Evolutionary conservation across 2,113 vertebrate genomes (phyloP).

Genomic region (Perccottus glenii): DNA sequence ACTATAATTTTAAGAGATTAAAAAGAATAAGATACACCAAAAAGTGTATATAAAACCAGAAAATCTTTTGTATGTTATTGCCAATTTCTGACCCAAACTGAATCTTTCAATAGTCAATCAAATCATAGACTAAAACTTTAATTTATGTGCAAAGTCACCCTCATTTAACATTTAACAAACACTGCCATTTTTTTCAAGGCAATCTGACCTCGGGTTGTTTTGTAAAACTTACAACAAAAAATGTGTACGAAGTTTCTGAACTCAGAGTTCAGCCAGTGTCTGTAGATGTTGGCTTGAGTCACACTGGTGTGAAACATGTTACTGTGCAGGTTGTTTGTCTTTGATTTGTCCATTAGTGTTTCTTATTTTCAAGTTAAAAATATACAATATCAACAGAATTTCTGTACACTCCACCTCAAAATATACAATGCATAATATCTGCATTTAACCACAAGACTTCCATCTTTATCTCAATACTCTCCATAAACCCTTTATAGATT

Average conservation of each 20-base stretch:
- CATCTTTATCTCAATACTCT: slow-evolving; percentile 42
- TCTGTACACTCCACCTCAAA: slow-evolving; percentile 79
- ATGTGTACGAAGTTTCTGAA: slow-evolving; percentile 33
- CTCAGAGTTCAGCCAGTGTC: slow-evolving; percentile 40
- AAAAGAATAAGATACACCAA: slow-evolving; percentile 14
- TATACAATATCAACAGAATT: slow-evolving; percentile 94
- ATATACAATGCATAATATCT: slow-evolving; percentile 62
- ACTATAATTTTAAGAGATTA: not conserved
- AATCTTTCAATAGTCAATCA: slow-evolving; percentile 8
- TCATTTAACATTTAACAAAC: slow-evolving; percentile 33
- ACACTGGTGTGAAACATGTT: slow-evolving; percentile 42
- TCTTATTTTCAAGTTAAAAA: slow-evolving; percentile 85
- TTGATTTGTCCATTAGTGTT: slow-evolving; percentile 59
- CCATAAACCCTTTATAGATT: slow-evolving; percentile 55
- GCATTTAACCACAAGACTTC: slow-evolving; percentile 61
- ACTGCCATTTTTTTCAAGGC: slow-evolving; percentile 39
- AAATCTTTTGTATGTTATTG: not conserved
- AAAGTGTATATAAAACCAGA: slow-evolving; percentile 11
- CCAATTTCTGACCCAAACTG: slow-evolving; percentile 13
- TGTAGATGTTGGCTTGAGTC: slow-evolving; percentile 11
- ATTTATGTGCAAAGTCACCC: slow-evolving; percentile 67
- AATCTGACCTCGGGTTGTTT: slow-evolving; percentile 42
- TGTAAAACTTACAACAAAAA: slow-evolving; percentile 35
- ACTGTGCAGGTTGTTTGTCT: slow-evolving; percentile 43
- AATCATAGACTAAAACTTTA: slow-evolving; percentile 42